Base-by-base conservation (phyloP, 2,797 vertebrate genomes). In the Pseudochirops corinnae region DNA sequence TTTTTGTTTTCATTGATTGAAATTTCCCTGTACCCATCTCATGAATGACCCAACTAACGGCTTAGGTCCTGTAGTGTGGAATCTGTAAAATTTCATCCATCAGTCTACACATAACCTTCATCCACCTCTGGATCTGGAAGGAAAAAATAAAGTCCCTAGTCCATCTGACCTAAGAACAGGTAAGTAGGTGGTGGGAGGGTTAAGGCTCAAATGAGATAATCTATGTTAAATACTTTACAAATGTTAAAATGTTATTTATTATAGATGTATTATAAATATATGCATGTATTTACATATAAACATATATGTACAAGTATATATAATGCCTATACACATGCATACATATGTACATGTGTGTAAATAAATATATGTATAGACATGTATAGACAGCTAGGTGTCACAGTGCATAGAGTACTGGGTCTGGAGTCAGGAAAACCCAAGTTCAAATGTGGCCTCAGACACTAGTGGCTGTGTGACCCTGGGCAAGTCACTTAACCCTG, bases 101-200 rank as follows among this genome's bases (percentile, higher is more conserved):
- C 9, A 82, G 39, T 26, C 9, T 26, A 39, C n/a, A 21, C 0
- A 1, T n/a, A 24, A 10, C 12, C 21, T 46, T 26, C 3, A 21
- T 16, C 67, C n/a, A 21, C n/a, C 67, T n/a, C 13, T 39, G 5
- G n/a, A 74, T 21, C n/a, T 82, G 18, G 21, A 74, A 74, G 18
- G 39, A 46, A 82, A 82, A 39, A 82, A 82, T 46, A 46, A 46
- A 82, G 21, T 21, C 9, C 24, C 74, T 39, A 39, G 5, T 74
- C n/a, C 6, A 39, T 74, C 67, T 82, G n/a, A 82, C 21, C 18
- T 82, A 46, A 82, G n/a, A 74, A 18, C 2, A 74, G 16, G 26
- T 46, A 46, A 46, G n/a, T 46, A 46, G 74, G 67, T 74, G 13
- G 31, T 62, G 62, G 33, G 31, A 67, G 62, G n/a, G n/a, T 39